Conservation (phyloP, 2,888 invertebrate species). For the Drosophila nigricruria region DNA sequence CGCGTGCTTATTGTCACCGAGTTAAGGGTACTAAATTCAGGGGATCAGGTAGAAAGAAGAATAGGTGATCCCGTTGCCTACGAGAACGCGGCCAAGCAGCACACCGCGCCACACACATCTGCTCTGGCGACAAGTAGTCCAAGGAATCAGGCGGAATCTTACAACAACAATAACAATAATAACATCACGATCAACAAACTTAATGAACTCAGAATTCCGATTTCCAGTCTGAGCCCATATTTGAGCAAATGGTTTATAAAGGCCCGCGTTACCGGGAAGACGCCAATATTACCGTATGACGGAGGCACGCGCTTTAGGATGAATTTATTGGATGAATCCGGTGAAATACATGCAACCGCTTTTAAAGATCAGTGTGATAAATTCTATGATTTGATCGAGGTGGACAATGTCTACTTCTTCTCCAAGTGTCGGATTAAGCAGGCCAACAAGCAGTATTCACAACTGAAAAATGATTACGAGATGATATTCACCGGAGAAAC, state of each 20-base stretch:
- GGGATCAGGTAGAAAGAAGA: conserved; percentile 89
- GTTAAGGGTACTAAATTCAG: conserved; percentile 90
- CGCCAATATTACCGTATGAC: conserved; percentile 89
- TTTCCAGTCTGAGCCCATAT: conserved; percentile 95
- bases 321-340: conserved; percentile 96
- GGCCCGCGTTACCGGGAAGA: conserved; percentile 94
- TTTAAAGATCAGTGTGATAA: conserved; percentile 95
- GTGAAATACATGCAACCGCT: conserved; percentile 96
- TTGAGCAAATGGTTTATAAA: conserved; percentile 98
- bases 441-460: conserved; percentile 95
- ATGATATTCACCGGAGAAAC: conserved; percentile 94
- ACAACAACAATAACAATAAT: conserved; percentile 53
- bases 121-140: conserved; percentile 20
- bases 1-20: conserved; percentile 94
- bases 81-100: conserved; percentile 78
- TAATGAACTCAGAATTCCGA: conserved; percentile 87
- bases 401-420: conserved; percentile 95
- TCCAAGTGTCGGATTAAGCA: conserved; percentile 94
- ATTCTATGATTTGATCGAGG: conserved; percentile 94
- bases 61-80: conserved; percentile 93
- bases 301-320: conserved; percentile 97
- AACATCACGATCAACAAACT: conserved; percentile 78
- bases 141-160: conserved; percentile 34
- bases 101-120: conserved; percentile 49
- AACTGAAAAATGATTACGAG: conserved; percentile 97